Evolutionary conservation across 1,140 invertebrate species (phyloP).

Genomic region (Tribolium madens): DNA sequence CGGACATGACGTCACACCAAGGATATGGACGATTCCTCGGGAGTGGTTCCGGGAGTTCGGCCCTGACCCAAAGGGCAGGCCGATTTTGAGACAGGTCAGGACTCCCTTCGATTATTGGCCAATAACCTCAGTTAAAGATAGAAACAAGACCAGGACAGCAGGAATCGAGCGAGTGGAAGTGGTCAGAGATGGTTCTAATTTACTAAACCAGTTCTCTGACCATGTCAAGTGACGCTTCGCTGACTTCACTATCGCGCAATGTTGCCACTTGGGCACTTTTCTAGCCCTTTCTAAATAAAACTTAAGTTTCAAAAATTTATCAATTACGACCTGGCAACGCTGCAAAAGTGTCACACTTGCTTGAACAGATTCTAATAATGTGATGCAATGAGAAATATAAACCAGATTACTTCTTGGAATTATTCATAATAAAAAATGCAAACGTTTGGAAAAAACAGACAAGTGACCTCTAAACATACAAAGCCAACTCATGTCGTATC

Average conservation of each 20-base stretch:
- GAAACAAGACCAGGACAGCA: constrained; percentile 62
- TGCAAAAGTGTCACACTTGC: too few relatives aligned
- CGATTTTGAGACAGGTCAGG: constrained; percentile 18
- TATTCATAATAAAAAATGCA: constrained; percentile 13
- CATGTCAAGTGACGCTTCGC: constrained; percentile 62
- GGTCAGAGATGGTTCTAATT: constrained; percentile 63
- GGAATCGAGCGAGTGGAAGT: constrained; percentile 56
- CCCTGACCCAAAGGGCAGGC: background rate
- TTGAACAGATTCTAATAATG: constrained; percentile 41
- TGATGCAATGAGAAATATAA: constrained; percentile 38
- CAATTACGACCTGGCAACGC: too few relatives aligned
- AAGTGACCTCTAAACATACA: constrained; percentile 18
- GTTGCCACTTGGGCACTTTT: constrained; percentile 40
- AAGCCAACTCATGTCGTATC: too few relatives aligned
- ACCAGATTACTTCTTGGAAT: constrained; percentile 40
- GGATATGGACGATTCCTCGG: constrained; percentile 2
- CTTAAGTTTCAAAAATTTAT: too few relatives aligned
- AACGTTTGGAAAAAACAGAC: constrained; percentile 7
- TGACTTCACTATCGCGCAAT: constrained; percentile 54
- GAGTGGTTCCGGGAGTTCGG: background rate
- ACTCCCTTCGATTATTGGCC: constrained; percentile 3
- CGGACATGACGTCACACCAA: constrained; percentile 50
- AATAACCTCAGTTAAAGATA: constrained; percentile 41
- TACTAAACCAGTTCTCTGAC: constrained; percentile 64
- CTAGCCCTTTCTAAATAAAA: background rate